A percentile compares a stretch with the other conserved stretches of the same genome.
phyloP scores from a whole-genome alignment of 2,113 vertebrate genomes.

The Athene noctua region DNA sequence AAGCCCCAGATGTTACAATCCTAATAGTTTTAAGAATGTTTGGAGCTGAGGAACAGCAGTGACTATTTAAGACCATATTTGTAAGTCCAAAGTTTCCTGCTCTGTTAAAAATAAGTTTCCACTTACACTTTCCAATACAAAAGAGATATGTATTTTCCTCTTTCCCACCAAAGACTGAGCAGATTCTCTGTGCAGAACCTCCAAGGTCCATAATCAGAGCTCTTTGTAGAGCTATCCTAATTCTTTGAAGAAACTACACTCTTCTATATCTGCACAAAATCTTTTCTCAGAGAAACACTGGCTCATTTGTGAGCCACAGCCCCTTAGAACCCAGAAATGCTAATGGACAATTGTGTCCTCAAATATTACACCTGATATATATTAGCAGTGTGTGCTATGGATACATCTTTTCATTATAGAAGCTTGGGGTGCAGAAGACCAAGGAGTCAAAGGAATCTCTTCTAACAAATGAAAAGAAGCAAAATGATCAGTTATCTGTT shows the following conservation, averaged over 20 bases:
- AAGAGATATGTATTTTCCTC: background rate
- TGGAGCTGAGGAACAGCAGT: background rate
- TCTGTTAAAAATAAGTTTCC: background rate
- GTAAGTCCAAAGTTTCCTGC: background rate
- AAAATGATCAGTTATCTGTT: background rate
- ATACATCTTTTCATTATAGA: background rate
- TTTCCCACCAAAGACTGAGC: background rate
- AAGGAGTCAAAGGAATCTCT: background rate
- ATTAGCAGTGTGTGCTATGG: background rate
- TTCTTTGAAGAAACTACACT: background rate
- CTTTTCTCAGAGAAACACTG: background rate
- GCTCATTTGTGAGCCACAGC: background rate
- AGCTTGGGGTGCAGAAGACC: background rate
- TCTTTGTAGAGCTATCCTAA: background rate
- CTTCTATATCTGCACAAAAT: background rate
- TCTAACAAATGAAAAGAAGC: background rate
- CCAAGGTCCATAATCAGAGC: background rate
- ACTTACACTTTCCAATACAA: too few species aligned
- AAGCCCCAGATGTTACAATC: background rate
- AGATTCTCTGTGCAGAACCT: background rate
- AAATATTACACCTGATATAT: background rate
- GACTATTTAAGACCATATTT: background rate
- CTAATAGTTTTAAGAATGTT: background rate
- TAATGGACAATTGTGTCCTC: background rate
- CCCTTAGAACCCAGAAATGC: background rate